A percentile compares a stretch with the other conserved stretches of the same genome.
Evolutionary conservation across 1,140 invertebrate genomes (phyloP).

Genomic region (Micrasema longulum): DNA sequence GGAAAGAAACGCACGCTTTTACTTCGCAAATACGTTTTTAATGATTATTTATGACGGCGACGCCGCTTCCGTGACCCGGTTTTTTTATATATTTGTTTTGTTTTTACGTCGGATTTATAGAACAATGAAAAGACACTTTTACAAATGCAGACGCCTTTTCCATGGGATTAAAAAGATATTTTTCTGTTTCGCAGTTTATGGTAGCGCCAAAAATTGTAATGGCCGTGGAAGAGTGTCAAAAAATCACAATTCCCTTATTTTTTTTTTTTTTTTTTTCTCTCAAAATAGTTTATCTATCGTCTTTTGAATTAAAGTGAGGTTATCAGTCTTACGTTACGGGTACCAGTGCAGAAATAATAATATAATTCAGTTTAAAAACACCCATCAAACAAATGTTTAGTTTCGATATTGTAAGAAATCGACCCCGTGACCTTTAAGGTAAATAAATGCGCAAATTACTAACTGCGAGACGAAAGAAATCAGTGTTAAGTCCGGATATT

Average conservation of each 20-base stretch:
- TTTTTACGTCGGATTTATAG: slow-evolving; percentile 41
- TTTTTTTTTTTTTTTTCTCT: too few species aligned
- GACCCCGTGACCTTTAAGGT: too few species aligned
- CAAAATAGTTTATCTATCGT: too few species aligned
- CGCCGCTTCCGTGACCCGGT: slow-evolving; percentile 27
- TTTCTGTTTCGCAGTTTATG: slow-evolving; percentile 28
- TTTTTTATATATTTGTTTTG: slow-evolving; percentile 8
- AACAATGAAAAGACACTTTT: slow-evolving; percentile 19
- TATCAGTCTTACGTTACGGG: too few species aligned
- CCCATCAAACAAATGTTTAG: too few species aligned
- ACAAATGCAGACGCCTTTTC: slow-evolving; percentile 15
- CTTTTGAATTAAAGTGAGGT: too few species aligned
- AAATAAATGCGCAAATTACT: too few species aligned
- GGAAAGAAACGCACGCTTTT: slow-evolving; percentile 43
- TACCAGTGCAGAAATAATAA: too few species aligned
- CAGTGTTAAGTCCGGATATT: too few species aligned
- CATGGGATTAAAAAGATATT: slow-evolving; percentile 41
- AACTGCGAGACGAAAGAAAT: too few species aligned
- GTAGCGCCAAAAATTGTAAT: slow-evolving; percentile 3
- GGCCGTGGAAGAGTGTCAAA: background rate
- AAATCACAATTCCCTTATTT: background rate
- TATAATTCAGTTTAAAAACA: too few species aligned
- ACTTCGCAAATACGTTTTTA: slow-evolving; percentile 53
- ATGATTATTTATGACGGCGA: slow-evolving; percentile 53
- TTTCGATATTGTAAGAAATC: too few species aligned